A percentile compares a stretch with the other conserved stretches of the same genome.
These are phyloP conservation scores for Trachelus tabidus DNA, from an alignment of 2,888 invertebrate species.

Conservation along the genomic window DNA sequence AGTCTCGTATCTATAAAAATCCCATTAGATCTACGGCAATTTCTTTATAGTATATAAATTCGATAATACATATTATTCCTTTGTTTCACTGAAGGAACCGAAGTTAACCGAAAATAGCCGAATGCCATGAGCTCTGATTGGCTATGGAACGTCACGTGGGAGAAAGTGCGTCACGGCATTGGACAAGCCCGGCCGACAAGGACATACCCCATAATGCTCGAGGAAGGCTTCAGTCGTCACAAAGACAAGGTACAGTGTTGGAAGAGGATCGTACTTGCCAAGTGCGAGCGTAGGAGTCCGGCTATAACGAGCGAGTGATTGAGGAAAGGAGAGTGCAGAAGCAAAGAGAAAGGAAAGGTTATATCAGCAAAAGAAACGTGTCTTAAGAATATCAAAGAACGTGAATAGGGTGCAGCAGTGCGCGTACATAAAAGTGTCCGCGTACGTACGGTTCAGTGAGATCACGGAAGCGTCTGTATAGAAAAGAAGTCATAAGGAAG, in stretches of 20 bases:
- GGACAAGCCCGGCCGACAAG: conserved; percentile 12
- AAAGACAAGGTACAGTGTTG: conserved; percentile 41
- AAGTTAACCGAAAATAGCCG: conserved; percentile 23
- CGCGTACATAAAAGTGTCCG: conserved; percentile 15
- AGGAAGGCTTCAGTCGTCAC: conserved; percentile 36
- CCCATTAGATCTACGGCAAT: background rate
- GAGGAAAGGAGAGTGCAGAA: conserved; percentile 18
- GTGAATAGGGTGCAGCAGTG: conserved; percentile 9
- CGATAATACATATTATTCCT: conserved; percentile 6
- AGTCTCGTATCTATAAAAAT: background rate
- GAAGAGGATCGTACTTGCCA: conserved; percentile 28
- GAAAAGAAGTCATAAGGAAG: background rate
- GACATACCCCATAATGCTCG: conserved; percentile 28
- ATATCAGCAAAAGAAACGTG: conserved; percentile 14
- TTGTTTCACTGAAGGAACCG: conserved; percentile 8
- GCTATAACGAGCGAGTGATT: conserved; percentile 18
- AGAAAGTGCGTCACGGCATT: conserved; percentile 1
- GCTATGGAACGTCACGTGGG: conserved; percentile 11
- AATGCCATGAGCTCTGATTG: conserved; percentile 14
- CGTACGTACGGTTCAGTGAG: conserved; percentile 14
- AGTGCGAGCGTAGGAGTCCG: conserved; percentile 28
- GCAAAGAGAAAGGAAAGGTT: conserved; percentile 8
- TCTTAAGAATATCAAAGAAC: conserved; percentile 10
- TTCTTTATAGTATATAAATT: background rate
- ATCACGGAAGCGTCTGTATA: conserved; percentile 19